phyloP scores from a whole-genome alignment of 2,113 vertebrate species.

The Trinectes maculatus region DNA sequence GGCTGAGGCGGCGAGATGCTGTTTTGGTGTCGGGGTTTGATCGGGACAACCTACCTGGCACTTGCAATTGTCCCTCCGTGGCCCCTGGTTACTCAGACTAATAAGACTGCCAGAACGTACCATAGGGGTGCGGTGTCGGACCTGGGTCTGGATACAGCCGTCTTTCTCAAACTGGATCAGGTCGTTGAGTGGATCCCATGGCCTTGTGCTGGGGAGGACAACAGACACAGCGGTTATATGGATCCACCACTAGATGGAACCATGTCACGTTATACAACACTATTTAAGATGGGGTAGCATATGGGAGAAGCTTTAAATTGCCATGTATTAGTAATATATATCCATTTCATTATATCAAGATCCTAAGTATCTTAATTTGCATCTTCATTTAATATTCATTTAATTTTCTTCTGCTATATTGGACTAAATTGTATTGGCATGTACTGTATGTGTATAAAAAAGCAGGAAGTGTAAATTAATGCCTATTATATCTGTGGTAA shows the following conservation, averaged over 20 bases:
- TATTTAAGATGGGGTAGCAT: background rate
- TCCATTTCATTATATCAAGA: no score
- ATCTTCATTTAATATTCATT: no score
- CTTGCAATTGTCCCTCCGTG: slow-evolving; percentile 83
- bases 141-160: slow-evolving; percentile 95
- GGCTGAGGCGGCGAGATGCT: slow-evolving; percentile 54
- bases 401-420: no score
- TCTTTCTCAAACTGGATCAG: slow-evolving; percentile 98
- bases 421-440: background rate
- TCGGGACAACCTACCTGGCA: slow-evolving; percentile 75
- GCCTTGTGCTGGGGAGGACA: slow-evolving; percentile 86
- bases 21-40: slow-evolving; percentile 9
- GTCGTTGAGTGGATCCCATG: slow-evolving; percentile 98
- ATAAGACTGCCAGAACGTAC: slow-evolving; percentile 89
- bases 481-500: background rate
- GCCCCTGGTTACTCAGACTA: slow-evolving; percentile 89
- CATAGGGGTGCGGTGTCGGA: slow-evolving; percentile 97
- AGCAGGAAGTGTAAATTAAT: background rate
- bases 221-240: background rate
- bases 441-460: no score
- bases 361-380: no score
- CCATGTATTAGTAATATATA: background rate
- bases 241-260: slow-evolving; percentile 42
- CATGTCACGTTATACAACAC: background rate
- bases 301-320: no score